phyloP scores from a whole-genome alignment of 2,797 vertebrate species.

The Crax fasciolata region DNA sequence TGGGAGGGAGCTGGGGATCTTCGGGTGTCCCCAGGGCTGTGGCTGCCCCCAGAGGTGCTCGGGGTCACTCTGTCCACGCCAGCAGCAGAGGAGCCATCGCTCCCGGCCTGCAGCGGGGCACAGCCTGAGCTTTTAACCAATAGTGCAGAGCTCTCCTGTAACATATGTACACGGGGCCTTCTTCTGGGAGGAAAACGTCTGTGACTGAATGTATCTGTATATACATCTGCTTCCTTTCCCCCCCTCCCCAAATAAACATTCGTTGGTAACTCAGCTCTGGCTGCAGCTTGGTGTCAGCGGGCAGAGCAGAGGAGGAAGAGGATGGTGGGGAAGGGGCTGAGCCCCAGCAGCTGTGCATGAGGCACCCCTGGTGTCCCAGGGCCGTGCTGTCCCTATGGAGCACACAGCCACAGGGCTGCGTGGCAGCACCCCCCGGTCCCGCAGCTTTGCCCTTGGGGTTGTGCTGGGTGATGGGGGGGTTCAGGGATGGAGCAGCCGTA shows the following conservation, averaged over 20 bases:
- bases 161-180: constrained; percentile 39
- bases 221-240: constrained; percentile 23
- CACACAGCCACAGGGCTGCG: no score
- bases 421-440: no score
- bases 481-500: no score
- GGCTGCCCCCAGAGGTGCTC: neutral
- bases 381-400: no score
- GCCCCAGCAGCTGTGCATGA: rapidly evolving
- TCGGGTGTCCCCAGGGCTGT: neutral
- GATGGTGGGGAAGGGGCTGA: neutral
- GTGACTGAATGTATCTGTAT: constrained; percentile 55
- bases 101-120: neutral
- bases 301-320: no score
- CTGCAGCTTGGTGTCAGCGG: rapidly evolving
- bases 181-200: neutral
- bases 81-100: rapidly evolving
- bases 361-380: neutral
- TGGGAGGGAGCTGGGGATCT: neutral
- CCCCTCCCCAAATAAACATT: constrained; percentile 58
- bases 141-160: constrained; percentile 21
- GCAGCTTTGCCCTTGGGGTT: no score
- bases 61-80: neutral
- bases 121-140: constrained; percentile 47
- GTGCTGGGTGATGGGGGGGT: no score
- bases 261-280: neutral